Conservation (phyloP, 2,797 vertebrate species). For the Knipowitschia caucasica region DNA sequence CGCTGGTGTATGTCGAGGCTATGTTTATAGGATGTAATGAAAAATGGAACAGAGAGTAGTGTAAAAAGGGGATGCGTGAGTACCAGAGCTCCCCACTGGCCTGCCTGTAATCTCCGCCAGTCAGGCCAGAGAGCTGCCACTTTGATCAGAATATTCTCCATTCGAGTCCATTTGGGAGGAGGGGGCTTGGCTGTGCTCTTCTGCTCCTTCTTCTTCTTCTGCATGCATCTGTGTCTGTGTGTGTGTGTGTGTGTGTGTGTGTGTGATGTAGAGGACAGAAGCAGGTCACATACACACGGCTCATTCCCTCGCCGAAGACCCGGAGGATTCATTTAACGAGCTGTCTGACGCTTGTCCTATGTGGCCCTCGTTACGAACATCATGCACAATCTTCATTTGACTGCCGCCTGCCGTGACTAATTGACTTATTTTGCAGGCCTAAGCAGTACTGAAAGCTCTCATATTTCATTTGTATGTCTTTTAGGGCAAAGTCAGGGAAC, state of each 20-base stretch:
- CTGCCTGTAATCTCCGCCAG: slow-evolving; percentile 44
- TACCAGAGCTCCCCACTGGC: slow-evolving; percentile 35
- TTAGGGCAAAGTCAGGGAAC: slow-evolving; percentile 59
- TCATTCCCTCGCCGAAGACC: slow-evolving; percentile 69
- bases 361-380: slow-evolving; percentile 73
- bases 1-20: slow-evolving; percentile 40
- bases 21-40: slow-evolving; percentile 44
- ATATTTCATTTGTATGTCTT: slow-evolving; percentile 74
- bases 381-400: slow-evolving; percentile 73
- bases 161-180: slow-evolving; percentile 51
- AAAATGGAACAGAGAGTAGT: slow-evolving; percentile 24
- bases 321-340: slow-evolving; percentile 78
- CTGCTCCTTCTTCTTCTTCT: too few species aligned
- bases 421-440: slow-evolving; percentile 74
- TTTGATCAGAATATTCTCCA: slow-evolving; percentile 63
- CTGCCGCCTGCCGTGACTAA: slow-evolving; percentile 75
- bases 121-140: slow-evolving; percentile 41
- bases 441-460: slow-evolving; percentile 71
- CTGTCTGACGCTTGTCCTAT: slow-evolving; percentile 72
- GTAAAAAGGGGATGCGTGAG: slow-evolving; percentile 35
- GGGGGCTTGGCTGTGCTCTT: slow-evolving; percentile 24
- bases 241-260: slow-evolving; percentile 23
- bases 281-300: slow-evolving; percentile 72
- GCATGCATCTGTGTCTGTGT: too few species aligned
- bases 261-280: slow-evolving; percentile 71